These are phyloP conservation scores for Atherinomorus stipes DNA, from an alignment of 2,113 vertebrate species.

Conservation along the genomic window DNA sequence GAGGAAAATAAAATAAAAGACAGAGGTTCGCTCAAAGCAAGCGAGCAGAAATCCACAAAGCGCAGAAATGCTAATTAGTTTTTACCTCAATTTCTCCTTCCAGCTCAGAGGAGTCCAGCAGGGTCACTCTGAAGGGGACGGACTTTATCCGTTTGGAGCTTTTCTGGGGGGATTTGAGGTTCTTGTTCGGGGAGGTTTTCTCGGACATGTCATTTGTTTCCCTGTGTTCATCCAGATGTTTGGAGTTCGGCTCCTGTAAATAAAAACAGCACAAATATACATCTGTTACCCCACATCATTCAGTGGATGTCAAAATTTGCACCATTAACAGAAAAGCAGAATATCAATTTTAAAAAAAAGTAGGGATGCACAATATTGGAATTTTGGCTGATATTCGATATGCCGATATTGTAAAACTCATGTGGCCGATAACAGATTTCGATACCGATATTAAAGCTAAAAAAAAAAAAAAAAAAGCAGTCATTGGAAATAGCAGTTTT, in stretches of 20 bases:
- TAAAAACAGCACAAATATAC: not conserved
- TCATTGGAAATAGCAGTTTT: no score
- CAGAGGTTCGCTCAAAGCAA: slow-evolving; percentile 2
- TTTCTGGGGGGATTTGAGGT: slow-evolving; percentile 94
- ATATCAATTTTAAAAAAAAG: no score
- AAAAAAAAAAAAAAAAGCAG: no score
- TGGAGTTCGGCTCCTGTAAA: slow-evolving; percentile 77
- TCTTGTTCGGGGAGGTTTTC: slow-evolving; percentile 93
- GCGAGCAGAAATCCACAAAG: slow-evolving; percentile 25
- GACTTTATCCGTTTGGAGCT: slow-evolving; percentile 91
- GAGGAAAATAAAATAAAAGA: not conserved
- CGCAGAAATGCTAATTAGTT: slow-evolving; percentile 7
- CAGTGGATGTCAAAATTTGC: not conserved
- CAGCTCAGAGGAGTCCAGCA: slow-evolving; percentile 91
- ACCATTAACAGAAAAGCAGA: no score
- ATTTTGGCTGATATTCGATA: no score
- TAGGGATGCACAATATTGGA: no score
- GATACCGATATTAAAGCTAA: no score
- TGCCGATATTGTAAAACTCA: no score
- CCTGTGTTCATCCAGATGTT: slow-evolving; percentile 82
- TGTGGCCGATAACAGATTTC: no score
- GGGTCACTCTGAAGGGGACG: slow-evolving; percentile 89
- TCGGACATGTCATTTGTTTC: slow-evolving; percentile 91
- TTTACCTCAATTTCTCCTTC: slow-evolving; percentile 94
- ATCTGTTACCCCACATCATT: not conserved